Evolutionary conservation across 2,888 invertebrate species (phyloP), one percentile per base, ranked within the genome.

Genomic region (Scaptomyza caliginosa): DNA sequence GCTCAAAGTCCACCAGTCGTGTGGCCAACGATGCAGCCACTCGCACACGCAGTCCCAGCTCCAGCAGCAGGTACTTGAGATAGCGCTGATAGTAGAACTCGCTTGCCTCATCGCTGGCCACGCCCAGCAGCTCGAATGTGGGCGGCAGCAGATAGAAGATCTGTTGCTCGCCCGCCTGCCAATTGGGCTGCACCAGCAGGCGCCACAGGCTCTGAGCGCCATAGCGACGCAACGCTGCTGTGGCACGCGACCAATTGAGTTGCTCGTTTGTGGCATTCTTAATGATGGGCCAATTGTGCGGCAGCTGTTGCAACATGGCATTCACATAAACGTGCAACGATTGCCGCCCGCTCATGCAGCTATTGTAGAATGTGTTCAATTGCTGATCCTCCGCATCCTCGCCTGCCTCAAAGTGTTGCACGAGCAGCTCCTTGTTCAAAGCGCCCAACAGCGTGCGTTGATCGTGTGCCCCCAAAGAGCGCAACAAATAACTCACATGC

Each of bases 401-500:
- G 11, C 28, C 17, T 16, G 48, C 13, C 50, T 82, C 79, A 4
- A 89, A 76, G 46, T 84, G 75, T 0, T 58, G 67, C 60, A 89
- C 67, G 1, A 89, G 56, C 56, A 78, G 57, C 19, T 79, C 68
- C 43, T 88, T 87, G 26, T 88, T 86, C 1, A 66, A 24, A 1
- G 89, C 89, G 21, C 81, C 74, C 57, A 89, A 48, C 28, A 74
- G 36, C 13, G 80, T 71, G 10, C 82, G 74, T 49, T 60, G 84
- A 28, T 89, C 89, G 16, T 78, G 76, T 2, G 88, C 89, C 0
- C 80, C 77, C 4, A 88, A 39, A 3, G 70, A 51, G 0, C 85
- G 72, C 38, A 83, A 36, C 1, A 43, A 36, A 13, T 75, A 74
- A 4, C 71, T 56, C 1, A 72, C 74, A 26, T 81, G 76, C 97